These are phyloP conservation scores for Drosophila phalerata DNA, from an alignment of 2,888 invertebrate species.

Conservation along the genomic window DNA sequence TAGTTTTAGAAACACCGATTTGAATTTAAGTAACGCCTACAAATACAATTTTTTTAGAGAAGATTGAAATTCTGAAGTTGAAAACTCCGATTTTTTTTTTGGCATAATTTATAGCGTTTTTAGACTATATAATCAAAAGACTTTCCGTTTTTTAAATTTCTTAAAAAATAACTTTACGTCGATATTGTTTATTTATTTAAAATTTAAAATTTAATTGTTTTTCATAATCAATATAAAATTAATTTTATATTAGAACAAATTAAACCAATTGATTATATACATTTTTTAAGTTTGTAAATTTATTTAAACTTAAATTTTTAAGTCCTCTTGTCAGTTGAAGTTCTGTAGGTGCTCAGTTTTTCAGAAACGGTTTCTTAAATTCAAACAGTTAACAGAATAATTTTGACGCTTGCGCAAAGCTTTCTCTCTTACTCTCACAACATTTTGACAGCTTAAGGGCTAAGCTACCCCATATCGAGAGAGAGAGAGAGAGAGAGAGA, in stretches of 20 bases:
- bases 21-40: neutral
- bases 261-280: too few species aligned
- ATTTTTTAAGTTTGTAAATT: too few species aligned
- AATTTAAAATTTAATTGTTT: too few species aligned
- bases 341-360: neutral
- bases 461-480: slow-evolving; percentile 23
- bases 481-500: slow-evolving; percentile 21
- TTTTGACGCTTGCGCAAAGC: slow-evolving; percentile 47
- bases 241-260: too few species aligned
- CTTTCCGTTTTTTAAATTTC: too few species aligned
- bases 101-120: too few species aligned
- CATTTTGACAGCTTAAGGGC: neutral
- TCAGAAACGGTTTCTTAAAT: slow-evolving; percentile 43
- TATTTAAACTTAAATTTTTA: neutral
- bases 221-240: too few species aligned
- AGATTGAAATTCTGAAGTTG: neutral
- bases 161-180: too few species aligned
- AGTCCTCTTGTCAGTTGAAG: neutral
- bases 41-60: too few species aligned
- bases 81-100: too few species aligned
- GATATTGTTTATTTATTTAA: too few species aligned
- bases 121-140: too few species aligned
- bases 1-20: neutral
- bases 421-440: slow-evolving; percentile 3
- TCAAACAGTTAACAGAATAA: slow-evolving; percentile 32